Percentiles rank a stretch among this genome's conserved stretches.
Evolutionary conservation across 2,888 invertebrate genomes (phyloP).

Genomic region (Pristionchus entomophagus): DNA sequence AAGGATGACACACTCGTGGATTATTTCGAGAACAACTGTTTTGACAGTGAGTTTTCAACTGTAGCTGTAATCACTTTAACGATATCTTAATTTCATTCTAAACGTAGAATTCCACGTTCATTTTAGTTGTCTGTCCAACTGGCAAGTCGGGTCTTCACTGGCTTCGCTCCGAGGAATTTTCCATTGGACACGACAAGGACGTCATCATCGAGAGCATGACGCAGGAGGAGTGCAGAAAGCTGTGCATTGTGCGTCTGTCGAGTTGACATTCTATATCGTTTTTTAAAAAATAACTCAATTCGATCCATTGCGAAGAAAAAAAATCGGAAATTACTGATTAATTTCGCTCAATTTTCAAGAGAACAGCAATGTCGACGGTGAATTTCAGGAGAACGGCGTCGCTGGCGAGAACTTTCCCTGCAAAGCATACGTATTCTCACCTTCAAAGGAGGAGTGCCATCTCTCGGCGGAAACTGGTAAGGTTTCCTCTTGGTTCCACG

Average conservation of each 20-base stretch:
- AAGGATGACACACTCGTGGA: constrained; percentile 69
- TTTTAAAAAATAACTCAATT: background rate
- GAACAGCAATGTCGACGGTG: background rate
- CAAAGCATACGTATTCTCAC: constrained; percentile 68
- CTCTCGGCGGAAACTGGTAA: constrained; percentile 68
- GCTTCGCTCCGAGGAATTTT: constrained; percentile 70
- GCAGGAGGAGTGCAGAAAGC: constrained; percentile 60
- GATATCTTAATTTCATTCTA: background rate
- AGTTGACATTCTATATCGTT: background rate
- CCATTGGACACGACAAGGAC: constrained; percentile 67
- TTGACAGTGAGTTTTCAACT: constrained; percentile 62
- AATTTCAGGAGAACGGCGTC: constrained; percentile 65
- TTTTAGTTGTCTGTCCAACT: constrained; percentile 65
- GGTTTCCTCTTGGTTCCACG: no score
- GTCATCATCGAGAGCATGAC: constrained; percentile 67
- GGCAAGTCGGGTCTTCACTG: constrained; percentile 64
- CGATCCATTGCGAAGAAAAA: no score
- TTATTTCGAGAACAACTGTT: constrained; percentile 75
- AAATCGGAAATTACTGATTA: background rate
- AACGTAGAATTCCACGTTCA: background rate
- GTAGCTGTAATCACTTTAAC: background rate
- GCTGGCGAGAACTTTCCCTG: constrained; percentile 71
- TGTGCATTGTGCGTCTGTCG: constrained; percentile 51
- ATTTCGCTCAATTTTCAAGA: constrained; percentile 7
- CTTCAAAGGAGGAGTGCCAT: constrained; percentile 69